A percentile compares a stretch with the other conserved stretches of the same genome.
These are phyloP conservation scores for Dynastes maya DNA, from an alignment of 2,888 invertebrate species.

Conservation along the genomic window DNA sequence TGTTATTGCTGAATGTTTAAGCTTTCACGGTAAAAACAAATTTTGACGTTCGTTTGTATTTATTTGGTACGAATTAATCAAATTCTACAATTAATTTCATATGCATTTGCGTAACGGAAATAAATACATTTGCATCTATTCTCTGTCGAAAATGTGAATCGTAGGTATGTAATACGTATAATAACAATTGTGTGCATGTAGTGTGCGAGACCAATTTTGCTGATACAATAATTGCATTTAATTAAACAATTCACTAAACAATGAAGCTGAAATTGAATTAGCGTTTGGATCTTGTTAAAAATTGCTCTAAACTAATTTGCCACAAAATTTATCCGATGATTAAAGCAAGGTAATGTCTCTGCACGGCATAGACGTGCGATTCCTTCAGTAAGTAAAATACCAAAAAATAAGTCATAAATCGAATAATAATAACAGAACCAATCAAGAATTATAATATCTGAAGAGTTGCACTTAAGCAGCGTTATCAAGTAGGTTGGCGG, in stretches of 20 bases:
- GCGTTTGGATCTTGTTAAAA: too few species aligned
- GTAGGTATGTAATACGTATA: background rate
- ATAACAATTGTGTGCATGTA: background rate
- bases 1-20: background rate
- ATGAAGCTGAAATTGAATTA: background rate
- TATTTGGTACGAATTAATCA: constrained; percentile 13
- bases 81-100: constrained; percentile 17
- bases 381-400: too few species aligned
- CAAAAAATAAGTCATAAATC: too few species aligned
- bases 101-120: constrained; percentile 8
- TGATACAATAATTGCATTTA: constrained; percentile 14
- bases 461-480: too few species aligned
- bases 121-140: background rate
- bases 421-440: too few species aligned
- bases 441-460: too few species aligned
- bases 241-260: background rate
- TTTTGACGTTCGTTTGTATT: constrained; percentile 3
- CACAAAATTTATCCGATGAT: too few species aligned
- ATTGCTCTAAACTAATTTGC: too few species aligned
- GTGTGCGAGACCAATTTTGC: background rate
- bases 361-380: too few species aligned
- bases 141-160: background rate
- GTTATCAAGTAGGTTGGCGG: too few species aligned
- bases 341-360: too few species aligned
- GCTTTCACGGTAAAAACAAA: background rate